phyloP scores from a whole-genome alignment of 1,140 invertebrate species.

The Potamilus streckersoni region DNA sequence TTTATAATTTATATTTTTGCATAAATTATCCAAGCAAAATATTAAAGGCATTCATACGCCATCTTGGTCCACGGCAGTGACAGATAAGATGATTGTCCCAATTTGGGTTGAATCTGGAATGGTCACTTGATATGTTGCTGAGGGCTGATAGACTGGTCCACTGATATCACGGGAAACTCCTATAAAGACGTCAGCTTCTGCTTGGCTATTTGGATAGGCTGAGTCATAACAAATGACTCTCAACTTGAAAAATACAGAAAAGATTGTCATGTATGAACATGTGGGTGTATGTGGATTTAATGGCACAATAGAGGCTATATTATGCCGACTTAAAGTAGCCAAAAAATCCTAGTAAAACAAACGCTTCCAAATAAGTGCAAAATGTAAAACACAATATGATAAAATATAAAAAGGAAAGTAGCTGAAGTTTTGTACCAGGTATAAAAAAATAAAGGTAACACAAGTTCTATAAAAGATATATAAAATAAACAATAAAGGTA shows the following conservation, averaged over 20 bases:
- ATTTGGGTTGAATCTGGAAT: conserved; percentile 31
- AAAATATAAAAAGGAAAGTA: no score
- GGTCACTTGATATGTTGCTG: conserved; percentile 39
- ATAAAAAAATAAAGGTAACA: no score
- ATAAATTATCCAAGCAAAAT: neutral
- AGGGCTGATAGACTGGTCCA: conserved; percentile 42
- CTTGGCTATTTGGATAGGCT: conserved; percentile 37
- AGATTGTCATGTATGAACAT: neutral
- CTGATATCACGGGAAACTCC: conserved; percentile 41
- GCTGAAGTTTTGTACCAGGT: no score
- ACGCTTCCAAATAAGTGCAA: no score
- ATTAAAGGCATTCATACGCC: conserved; percentile 24
- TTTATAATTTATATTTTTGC: neutral
- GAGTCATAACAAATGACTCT: conserved; percentile 40
- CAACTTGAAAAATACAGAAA: conserved; percentile 27
- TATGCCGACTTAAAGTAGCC: neutral
- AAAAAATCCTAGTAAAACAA: no score
- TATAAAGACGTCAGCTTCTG: conserved; percentile 42
- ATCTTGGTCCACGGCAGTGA: conserved; percentile 35
- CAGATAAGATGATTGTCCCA: conserved; percentile 15
- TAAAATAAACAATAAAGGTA: no score
- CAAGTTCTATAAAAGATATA: no score
- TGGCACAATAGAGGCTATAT: neutral
- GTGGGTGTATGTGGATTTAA: neutral
- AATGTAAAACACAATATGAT: no score